These are phyloP conservation scores for Drosophila athabasca DNA, from an alignment of 1,140 invertebrate species.

Conservation along the genomic window DNA sequence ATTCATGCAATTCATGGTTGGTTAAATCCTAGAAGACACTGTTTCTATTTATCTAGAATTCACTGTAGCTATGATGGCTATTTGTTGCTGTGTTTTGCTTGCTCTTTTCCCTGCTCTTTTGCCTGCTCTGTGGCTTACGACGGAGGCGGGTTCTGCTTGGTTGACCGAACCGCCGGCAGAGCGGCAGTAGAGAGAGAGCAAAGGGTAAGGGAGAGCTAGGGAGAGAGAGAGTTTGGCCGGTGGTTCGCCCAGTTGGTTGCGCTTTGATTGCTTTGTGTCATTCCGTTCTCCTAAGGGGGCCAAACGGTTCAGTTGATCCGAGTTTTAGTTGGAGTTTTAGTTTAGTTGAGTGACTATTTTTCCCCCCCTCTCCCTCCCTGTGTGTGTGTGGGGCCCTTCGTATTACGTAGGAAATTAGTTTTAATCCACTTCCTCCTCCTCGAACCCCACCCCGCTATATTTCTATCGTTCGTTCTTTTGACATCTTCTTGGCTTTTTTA, in stretches of 20 bases:
- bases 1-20: too few relatives aligned
- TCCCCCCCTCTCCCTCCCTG: conserved; percentile 14
- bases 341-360: conserved; percentile 46
- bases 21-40: too few relatives aligned
- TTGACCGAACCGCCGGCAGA: conserved; percentile 43
- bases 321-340: conserved; percentile 5
- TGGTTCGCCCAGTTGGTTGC: conserved; percentile 58
- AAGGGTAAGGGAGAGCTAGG: too few relatives aligned
- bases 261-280: conserved; percentile 78
- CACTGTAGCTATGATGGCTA: conserved; percentile 48
- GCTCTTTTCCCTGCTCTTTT: conserved; percentile 50
- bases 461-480: too few relatives aligned
- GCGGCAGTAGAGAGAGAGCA: conserved; percentile 1
- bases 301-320: conserved; percentile 45
- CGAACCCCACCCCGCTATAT: not conserved
- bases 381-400: conserved; percentile 21
- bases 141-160: conserved; percentile 55
- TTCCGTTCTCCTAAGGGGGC: conserved; percentile 42
- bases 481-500: conserved; percentile 33
- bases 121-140: conserved; percentile 36
- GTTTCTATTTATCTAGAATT: too few relatives aligned
- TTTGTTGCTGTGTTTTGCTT: conserved; percentile 51
- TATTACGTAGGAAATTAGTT: conserved; percentile 77
- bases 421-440: conserved; percentile 67
- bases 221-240: conserved; percentile 40